phyloP scores from a whole-genome alignment of 2,888 invertebrate genomes.

The Ennomos erosarius region DNA sequence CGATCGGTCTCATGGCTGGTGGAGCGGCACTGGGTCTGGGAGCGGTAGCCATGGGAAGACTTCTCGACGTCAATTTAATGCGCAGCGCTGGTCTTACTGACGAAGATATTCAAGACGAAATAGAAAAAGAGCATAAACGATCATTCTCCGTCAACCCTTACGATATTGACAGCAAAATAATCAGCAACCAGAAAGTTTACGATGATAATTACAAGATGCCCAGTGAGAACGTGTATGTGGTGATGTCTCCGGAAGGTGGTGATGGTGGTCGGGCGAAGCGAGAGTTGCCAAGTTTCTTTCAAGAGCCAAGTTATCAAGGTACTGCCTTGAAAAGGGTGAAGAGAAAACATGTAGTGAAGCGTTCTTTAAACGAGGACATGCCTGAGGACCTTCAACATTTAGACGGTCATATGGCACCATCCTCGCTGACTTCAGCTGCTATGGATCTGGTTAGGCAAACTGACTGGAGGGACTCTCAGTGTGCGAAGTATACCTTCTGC shows the following conservation, averaged over 20 bases:
- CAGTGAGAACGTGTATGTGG: slow-evolving; percentile 81
- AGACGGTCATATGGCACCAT: slow-evolving; percentile 56
- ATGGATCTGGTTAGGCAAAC: slow-evolving; percentile 79
- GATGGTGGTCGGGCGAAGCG: slow-evolving; percentile 67
- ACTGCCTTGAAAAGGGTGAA: slow-evolving; percentile 57
- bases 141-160: slow-evolving; percentile 71
- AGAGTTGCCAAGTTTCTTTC: slow-evolving; percentile 58
- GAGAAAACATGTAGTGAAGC: slow-evolving; percentile 60
- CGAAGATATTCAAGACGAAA: slow-evolving; percentile 68
- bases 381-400: slow-evolving; percentile 75
- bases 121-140: slow-evolving; percentile 85
- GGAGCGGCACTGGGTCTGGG: slow-evolving; percentile 93
- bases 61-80: slow-evolving; percentile 87
- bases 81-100: slow-evolving; percentile 79
- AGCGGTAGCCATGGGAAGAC: slow-evolving; percentile 91
- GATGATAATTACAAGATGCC: slow-evolving; percentile 84
- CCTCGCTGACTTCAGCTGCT: slow-evolving; percentile 72
- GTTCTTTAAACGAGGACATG: slow-evolving; percentile 69
- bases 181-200: slow-evolving; percentile 73
- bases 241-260: slow-evolving; percentile 75
- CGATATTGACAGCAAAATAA: slow-evolving; percentile 73
- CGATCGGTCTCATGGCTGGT: slow-evolving; percentile 91
- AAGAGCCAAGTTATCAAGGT: slow-evolving; percentile 57
- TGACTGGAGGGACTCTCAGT: slow-evolving; percentile 91
- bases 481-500: slow-evolving; percentile 92